These are phyloP conservation scores for Heliocidaris erythrogramma DNA, from an alignment of 35 echinoderm and acorn worm genomes.

Conservation along the genomic window DNA sequence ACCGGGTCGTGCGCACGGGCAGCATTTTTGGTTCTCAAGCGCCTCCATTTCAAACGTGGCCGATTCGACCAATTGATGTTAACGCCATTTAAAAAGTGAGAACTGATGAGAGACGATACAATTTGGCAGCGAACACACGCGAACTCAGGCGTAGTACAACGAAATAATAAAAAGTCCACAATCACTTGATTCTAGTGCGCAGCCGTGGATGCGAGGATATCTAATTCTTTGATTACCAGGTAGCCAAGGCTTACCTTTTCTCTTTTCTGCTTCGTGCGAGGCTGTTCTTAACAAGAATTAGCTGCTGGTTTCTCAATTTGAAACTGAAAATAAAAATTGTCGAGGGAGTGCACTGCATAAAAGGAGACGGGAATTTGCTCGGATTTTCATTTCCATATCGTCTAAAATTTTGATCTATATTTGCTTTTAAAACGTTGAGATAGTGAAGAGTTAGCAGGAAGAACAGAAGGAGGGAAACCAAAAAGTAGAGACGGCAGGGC, in stretches of 20 bases:
- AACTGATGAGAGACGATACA: neutral
- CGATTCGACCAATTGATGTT: slow-evolving; percentile 21
- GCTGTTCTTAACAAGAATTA: neutral
- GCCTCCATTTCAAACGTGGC: neutral
- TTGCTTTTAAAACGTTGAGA: neutral
- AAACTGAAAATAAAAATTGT: neutral
- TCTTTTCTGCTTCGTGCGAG: slow-evolving; percentile 16
- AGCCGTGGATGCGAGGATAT: slow-evolving; percentile 25
- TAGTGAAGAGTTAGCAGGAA: neutral
- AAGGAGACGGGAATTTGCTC: neutral
- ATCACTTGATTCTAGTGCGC: slow-evolving; percentile 21
- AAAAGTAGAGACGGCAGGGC: neutral
- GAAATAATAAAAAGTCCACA: slow-evolving; percentile 21
- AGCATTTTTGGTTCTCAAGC: neutral
- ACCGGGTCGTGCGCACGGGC: neutral
- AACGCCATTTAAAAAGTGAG: slow-evolving; percentile 34
- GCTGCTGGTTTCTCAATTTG: neutral
- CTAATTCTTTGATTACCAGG: slow-evolving; percentile 40
- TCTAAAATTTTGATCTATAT: neutral
- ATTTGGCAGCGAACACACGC: slow-evolving; percentile 17
- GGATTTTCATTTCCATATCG: neutral
- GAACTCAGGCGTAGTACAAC: neutral
- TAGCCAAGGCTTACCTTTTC: neutral
- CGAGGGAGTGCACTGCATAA: neutral
- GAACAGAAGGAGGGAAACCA: neutral